Base-by-base conservation (phyloP, 1,140 invertebrate species). In the Drosophila triauraria region DNA sequence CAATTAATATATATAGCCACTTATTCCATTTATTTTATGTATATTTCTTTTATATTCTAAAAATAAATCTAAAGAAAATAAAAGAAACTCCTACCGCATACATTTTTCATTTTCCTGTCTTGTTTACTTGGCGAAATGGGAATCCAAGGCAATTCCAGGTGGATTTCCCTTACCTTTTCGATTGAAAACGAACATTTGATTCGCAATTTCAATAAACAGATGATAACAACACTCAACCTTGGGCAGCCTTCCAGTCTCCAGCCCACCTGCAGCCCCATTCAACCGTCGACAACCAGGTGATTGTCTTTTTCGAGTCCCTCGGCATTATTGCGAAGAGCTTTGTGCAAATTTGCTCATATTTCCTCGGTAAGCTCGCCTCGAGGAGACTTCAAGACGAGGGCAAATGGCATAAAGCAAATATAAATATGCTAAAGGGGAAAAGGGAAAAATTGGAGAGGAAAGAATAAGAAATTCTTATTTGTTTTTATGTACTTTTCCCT, bases 201-300 rank as follows among this genome's bases (percentile, higher is more conserved):
- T 60, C 70, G 70, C 54, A 72, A 74, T 74, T 72, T 72, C 70
- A 74, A 74, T 74, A 74, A 74, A 72, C 70, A 74, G 70, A 72
- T 74, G 68, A 74, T 72, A 74, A 72, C 53, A 72, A 74, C 70
- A 72, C 68, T 74, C 51, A 72, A 74, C 67, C 70, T 42, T 6
- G 53, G 68, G 38, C 65, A 35, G 60, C 15, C 15, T 27, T 25
- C 10, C 13, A 5, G 2, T 20, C 8, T 12, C 42, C 38, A 23
- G 27, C 23, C n/a, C 25, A 20, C n/a, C 30, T 25, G 63, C 35
- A 27, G 46, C 46, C 40, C 48, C 48, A 54, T 47, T 70, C 15
- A 70, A 32, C 44, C 44, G 44, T 59, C 53, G 20, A 51, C 67
- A 72, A 43, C 43, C 67, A 74, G 70, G 70, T 74, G 70, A 74